Evolutionary conservation across 2,888 invertebrate species (phyloP).

Genomic region (Mycogona germanica): DNA sequence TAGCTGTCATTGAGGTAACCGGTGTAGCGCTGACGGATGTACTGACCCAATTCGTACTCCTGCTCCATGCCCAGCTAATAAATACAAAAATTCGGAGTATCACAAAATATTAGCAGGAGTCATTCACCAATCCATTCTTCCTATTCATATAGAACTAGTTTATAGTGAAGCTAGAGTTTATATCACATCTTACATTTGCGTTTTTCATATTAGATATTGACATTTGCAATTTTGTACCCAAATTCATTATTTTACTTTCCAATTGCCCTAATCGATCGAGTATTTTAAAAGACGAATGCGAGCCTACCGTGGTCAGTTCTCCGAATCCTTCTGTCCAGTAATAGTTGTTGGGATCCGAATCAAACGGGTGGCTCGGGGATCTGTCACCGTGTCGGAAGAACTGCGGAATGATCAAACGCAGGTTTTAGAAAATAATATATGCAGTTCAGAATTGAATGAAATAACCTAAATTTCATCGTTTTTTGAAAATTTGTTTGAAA

Average conservation of each 20-base stretch:
- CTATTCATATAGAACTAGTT: no score
- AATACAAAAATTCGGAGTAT: not conserved
- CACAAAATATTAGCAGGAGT: not conserved
- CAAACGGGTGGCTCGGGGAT: not conserved
- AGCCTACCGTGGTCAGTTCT: slow-evolving; percentile 10
- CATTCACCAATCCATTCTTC: not conserved
- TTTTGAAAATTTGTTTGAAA: no score
- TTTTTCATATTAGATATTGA: no score
- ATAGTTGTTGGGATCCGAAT: slow-evolving; percentile 10
- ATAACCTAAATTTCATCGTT: no score
- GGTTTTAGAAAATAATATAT: no score
- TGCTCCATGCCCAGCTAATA: slow-evolving; percentile 33
- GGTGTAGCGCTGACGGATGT: slow-evolving; percentile 56
- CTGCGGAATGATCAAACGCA: not conserved
- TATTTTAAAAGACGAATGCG: not conserved
- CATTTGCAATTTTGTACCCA: no score
- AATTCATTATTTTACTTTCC: no score
- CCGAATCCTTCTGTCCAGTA: slow-evolving; percentile 12
- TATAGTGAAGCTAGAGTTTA: no score
- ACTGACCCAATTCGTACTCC: slow-evolving; percentile 59
- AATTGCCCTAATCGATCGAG: not conserved
- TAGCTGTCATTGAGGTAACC: slow-evolving; percentile 46
- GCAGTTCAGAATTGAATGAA: no score
- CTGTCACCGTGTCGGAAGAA: slow-evolving; percentile 16
- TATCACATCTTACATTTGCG: no score